Evolutionary conservation across 2,113 vertebrate genomes (phyloP), one percentile per base, ranked within the genome.

Genomic region (Osmerus eperlanus): DNA sequence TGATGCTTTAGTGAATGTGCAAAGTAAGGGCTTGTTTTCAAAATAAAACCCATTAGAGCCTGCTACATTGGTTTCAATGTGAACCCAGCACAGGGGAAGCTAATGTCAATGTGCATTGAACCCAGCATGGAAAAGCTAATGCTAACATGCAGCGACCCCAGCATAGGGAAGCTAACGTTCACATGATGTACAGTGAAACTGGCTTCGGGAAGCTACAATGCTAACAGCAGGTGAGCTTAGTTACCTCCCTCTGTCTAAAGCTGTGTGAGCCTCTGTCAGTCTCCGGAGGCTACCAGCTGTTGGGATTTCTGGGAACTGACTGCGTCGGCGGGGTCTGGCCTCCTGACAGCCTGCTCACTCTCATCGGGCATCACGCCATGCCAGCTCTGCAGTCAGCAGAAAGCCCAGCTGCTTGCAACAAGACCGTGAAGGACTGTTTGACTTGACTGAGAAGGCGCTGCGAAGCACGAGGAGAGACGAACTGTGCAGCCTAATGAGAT

Each of bases 181-280:
- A 59, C n/a, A 11, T 21, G n/a, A n/a, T 23, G 19, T n/a, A 23
- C 21, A 21, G 19, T 6, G 56, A 21, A n/a, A 19, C 18, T 59
- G 56, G 56, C 56, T 23, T 11, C 12, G 56, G 19, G 2, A 19
- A 19, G 19, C 56, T 68, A 4, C 23, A 56, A 76, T 51, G 65
- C 23, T 83, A 72, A 78, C 80, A 65, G 79, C 73, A 77, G 73
- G 53, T 64, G 69, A 70, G 79, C 36, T 41, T 41, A 9, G 80
- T 63, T 54, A 55, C 56, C 76, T 72, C 58, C 55, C 64, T 74
- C 71, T 78, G 83, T 75, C 63, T 75, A 23, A 73, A 65, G 23
- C 32, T 65, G 66, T 67, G 47, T 65, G 71, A 13, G 32, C 64
- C 73, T 67, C 56, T 15, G 23, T 61, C 71, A 63, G 52, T 76